Evolutionary conservation across 2,888 invertebrate genomes (phyloP).

Genomic region (Cylloceria caligata): DNA sequence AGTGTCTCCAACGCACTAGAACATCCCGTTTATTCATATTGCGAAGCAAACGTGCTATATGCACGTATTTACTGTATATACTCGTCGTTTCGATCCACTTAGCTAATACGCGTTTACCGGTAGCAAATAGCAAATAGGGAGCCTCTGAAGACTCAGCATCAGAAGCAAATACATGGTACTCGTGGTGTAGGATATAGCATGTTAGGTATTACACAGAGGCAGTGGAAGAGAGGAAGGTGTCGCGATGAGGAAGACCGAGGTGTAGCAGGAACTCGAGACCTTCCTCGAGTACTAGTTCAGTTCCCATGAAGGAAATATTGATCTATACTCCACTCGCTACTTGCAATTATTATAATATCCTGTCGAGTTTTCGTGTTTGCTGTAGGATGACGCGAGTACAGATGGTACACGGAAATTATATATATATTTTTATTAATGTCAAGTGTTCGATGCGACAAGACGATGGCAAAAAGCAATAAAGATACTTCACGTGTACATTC

Average conservation of each 20-base stretch:
- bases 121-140: constrained; percentile 61
- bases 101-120: constrained; percentile 67
- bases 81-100: constrained; percentile 58
- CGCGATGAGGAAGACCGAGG: constrained; percentile 6
- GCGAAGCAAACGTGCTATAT: background rate
- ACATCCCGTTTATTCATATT: constrained; percentile 27
- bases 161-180: constrained; percentile 38
- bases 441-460: background rate
- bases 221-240: background rate
- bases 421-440: background rate
- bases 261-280: constrained; percentile 37
- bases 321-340: constrained; percentile 50
- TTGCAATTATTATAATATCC: constrained; percentile 63
- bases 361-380: constrained; percentile 27
- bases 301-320: constrained; percentile 62
- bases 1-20: constrained; percentile 9
- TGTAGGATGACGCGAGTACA: background rate
- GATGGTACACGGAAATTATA: constrained; percentile 6
- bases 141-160: constrained; percentile 46
- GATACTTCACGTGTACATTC: too few relatives aligned
- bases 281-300: constrained; percentile 39
- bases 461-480: too few relatives aligned
- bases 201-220: constrained; percentile 42
- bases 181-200: constrained; percentile 55
- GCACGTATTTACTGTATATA: constrained; percentile 18